A percentile compares a stretch with the other conserved stretches of the same genome.
phyloP scores from a whole-genome alignment of 30 jellyfish, hydroid and myxozoan genomes.

The Chrysaora quinquecirrha region DNA sequence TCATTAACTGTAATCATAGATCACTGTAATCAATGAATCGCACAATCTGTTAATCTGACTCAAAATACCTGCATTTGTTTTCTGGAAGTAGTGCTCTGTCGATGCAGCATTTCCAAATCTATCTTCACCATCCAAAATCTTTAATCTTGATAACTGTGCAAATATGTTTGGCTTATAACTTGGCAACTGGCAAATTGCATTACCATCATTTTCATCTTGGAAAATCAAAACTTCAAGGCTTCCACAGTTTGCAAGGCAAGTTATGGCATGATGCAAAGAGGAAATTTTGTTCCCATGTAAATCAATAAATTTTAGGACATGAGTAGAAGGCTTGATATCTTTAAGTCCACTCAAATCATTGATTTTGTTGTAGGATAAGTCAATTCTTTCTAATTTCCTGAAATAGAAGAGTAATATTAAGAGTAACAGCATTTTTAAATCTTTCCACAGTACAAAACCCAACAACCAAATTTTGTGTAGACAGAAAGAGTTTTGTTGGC shows the following conservation, averaged over 20 bases:
- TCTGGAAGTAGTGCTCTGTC: neutral
- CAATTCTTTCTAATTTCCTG: constrained; percentile 64
- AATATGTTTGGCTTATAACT: constrained; percentile 64
- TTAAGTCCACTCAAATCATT: constrained; percentile 66
- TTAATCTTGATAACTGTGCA: constrained; percentile 67
- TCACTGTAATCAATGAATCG: neutral
- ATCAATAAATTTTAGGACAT: constrained; percentile 51
- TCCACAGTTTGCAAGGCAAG: constrained; percentile 64
- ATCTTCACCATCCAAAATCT: constrained; percentile 70
- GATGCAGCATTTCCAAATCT: constrained; percentile 49
- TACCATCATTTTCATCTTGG: constrained; percentile 34
- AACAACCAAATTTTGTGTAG: too few species aligned
- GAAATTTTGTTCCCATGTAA: constrained; percentile 69
- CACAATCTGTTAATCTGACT: neutral
- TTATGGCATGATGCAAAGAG: constrained; percentile 64
- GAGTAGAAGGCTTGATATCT: constrained; percentile 58
- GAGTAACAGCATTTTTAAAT: neutral
- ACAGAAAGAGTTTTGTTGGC: too few species aligned
- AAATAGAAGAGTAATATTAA: neutral
- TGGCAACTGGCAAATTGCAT: constrained; percentile 72
- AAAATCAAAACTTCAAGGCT: constrained; percentile 38
- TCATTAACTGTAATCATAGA: neutral
- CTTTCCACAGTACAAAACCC: too few species aligned
- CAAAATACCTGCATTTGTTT: constrained; percentile 24
- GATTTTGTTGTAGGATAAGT: constrained; percentile 68